A percentile compares a stretch with the other conserved stretches of the same genome.
Conservation (phyloP, 1,140 invertebrate genomes). For the Chironomus striatipennis region DNA sequence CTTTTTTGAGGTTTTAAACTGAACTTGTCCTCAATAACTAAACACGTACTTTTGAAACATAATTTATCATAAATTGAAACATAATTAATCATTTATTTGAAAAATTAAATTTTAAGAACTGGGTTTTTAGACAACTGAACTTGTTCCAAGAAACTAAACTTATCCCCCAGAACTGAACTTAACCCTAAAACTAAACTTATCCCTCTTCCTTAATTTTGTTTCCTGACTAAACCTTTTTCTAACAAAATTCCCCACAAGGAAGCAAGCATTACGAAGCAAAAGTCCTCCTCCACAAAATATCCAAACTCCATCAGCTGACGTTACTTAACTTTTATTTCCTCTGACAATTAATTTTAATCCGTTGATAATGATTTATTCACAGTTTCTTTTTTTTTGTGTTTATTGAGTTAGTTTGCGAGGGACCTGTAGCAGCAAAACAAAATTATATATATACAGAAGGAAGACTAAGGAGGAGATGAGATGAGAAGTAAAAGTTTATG, state of each 20-base stretch:
- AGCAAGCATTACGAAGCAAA: not conserved
- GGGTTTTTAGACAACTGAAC: too few relatives aligned
- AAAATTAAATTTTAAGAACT: too few relatives aligned
- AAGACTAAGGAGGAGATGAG: not conserved
- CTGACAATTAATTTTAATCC: constrained; percentile 21
- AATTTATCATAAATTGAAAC: too few relatives aligned
- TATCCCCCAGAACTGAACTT: too few relatives aligned
- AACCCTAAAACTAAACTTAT: not conserved
- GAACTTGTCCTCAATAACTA: too few relatives aligned
- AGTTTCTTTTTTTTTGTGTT: not conserved
- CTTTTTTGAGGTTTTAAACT: too few relatives aligned
- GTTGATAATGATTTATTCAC: constrained; percentile 18
- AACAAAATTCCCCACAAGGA: not conserved
- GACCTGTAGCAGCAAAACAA: too few relatives aligned
- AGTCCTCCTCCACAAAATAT: not conserved
- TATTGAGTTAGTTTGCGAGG: not conserved
- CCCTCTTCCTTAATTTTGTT: not conserved
- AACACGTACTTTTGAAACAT: too few relatives aligned
- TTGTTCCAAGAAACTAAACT: too few relatives aligned
- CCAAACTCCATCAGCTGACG: constrained; percentile 1
- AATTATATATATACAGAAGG: not conserved
- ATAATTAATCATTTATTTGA: too few relatives aligned
- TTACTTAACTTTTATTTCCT: constrained; percentile 23
- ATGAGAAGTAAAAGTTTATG: not conserved
- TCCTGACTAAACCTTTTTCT: not conserved